These are phyloP conservation scores for Brachycybe producta DNA, from an alignment of 2,888 invertebrate species.

Conservation along the genomic window DNA sequence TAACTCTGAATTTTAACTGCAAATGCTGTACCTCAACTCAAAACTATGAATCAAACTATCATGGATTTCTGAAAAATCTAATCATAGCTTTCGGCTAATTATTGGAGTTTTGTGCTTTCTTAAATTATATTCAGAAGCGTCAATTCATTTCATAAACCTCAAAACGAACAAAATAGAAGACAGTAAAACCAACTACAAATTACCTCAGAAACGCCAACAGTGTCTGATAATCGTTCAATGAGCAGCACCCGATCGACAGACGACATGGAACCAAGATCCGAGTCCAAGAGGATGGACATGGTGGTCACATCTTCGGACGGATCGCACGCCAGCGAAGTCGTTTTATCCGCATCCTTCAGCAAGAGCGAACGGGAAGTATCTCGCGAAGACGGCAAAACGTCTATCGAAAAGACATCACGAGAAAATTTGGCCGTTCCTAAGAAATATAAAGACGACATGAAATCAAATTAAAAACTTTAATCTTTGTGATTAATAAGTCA, in stretches of 20 bases:
- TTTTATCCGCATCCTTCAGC: slow-evolving; percentile 22
- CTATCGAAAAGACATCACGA: slow-evolving; percentile 53
- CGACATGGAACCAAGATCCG: slow-evolving; percentile 47
- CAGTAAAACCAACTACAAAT: neutral
- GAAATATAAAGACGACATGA: slow-evolving; percentile 14
- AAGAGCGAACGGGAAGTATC: slow-evolving; percentile 21
- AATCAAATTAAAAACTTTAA: no score
- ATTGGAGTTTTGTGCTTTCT: no score
- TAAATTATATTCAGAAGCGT: no score
- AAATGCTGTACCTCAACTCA: no score
- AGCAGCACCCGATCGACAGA: slow-evolving; percentile 46
- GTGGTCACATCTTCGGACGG: slow-evolving; percentile 43
- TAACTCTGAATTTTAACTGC: no score
- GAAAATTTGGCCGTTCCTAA: slow-evolving; percentile 31
- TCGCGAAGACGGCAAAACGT: slow-evolving; percentile 38
- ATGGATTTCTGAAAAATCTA: no score
- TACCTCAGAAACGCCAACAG: slow-evolving; percentile 16
- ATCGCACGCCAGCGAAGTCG: slow-evolving; percentile 30
- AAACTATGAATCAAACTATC: no score
- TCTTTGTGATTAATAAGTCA: no score
- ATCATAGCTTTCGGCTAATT: no score
- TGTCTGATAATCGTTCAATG: slow-evolving; percentile 26
- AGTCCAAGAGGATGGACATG: slow-evolving; percentile 54
- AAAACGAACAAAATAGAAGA: neutral
- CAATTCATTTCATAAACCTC: neutral